Evolutionary conservation across 30 jellyfish, hydroid and myxozoan genomes (phyloP), one percentile per base, ranked within the genome.

Genomic region (Chrysaora quinquecirrha): DNA sequence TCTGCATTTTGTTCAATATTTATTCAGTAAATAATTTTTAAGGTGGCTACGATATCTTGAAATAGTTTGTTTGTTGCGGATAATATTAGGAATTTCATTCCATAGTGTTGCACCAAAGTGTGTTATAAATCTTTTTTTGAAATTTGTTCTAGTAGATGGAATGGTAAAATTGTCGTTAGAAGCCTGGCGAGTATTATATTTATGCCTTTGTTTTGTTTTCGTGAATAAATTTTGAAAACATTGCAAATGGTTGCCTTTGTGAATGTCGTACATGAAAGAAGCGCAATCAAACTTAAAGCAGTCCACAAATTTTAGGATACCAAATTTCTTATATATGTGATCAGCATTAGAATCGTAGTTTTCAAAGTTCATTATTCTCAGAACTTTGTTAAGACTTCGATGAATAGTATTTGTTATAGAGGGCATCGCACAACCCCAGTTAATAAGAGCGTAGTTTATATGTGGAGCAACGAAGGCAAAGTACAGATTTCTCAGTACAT

Each of bases 401-500:
- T 30, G 18, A 16, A 67, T 28, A 9, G 18, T n/a, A 32, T 67
- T 34, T 27, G 34, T 25, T 19, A 34, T 23, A n/a, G 56, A 30
- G 47, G 79, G 24, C 31, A 18, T 4, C 62, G 79, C 22, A 14
- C 61, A 28, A 19, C 61, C 61, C 79, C 79, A 67, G 22, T 21
- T 67, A 3, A 31, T 67, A 30, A 67, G 31, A 32, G 62, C n/a
- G 47, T 67, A 67, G 60, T 67, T 29, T 7, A 67, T 67, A 32
- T 67, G 61, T 16, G 79, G 79, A 7, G 61, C 31, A 67, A 67
- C 22, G 34, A 67, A 67, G 16, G 79, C 79, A 32, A 30, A 30
- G 34, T 9, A 24, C 16, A 67, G 31, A 30, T 67, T 67, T 16
- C 18, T 27, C 18, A 67, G 61, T 29, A 32, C 47, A 67, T 67